Evolutionary conservation across 2,113 vertebrate species (phyloP), one percentile per base, ranked within the genome.

Genomic region (Aegithalos caudatus): DNA sequence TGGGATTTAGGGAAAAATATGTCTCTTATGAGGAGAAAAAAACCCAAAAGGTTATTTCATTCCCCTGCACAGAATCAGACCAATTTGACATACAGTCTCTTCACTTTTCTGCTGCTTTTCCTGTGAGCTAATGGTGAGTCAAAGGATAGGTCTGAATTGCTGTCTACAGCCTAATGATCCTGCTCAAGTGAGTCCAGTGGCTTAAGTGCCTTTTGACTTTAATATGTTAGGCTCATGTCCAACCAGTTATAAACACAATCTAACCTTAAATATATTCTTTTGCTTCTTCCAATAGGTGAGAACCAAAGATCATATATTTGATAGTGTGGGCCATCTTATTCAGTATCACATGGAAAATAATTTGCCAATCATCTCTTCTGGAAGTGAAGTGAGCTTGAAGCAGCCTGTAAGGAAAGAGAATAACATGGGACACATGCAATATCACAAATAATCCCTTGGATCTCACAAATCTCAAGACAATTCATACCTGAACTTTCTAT

Each of bases 261-360:
- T 86, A 84, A 96, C 86, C 38, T 42, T 57, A 88, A 94, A 54
- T 89, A 20, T 27, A 53, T 94, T 77, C 1, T 88, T 96, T 78
- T 97, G 24, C 62, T 95, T 93, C 47, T 76, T 92, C 97, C 73
- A 42, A 77, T 83, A 99, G 99, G 99, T 99, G 86, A 98, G 99
- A 97, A 99, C 99, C 77, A 99, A 99, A 94, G 98, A 99, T 88
- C 98, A 97, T 33, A 88, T 99, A 79, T 99, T 99, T 91, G 97
- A 98, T 64, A 99, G 98, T 5, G 98, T 99, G 12, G 98, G 98
- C 67, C 99, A 99, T 95, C 98, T 99, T 94, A 99, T 99, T 97
- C 98, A 98, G 50, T 99, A 99, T 91, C 99, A 99, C 91, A 98
- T 99, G 99, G 98, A 99, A 97, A 99, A 98, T 81, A 98, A 98